A percentile compares a stretch with the other conserved stretches of the same genome.
phyloP scores from a whole-genome alignment of 2,113 vertebrate species.

The Sciurus niger region DNA sequence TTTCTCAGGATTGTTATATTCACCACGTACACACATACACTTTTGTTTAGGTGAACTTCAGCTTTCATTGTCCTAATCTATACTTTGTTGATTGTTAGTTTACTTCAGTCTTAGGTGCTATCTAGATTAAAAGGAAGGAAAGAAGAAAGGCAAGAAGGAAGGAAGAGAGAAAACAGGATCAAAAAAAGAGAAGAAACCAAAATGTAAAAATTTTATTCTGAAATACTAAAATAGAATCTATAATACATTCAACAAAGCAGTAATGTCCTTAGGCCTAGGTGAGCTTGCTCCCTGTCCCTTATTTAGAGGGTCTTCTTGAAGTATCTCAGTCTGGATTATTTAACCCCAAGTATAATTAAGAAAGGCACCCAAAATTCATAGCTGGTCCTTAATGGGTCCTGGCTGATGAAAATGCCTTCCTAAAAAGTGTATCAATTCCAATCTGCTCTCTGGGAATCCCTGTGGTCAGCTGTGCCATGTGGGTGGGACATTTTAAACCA shows the following conservation, averaged over 20 bases:
- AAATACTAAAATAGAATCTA: background rate
- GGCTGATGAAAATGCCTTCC: background rate
- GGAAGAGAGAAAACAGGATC: background rate
- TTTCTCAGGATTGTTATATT: background rate
- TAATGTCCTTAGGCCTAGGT: background rate
- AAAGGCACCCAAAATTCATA: background rate
- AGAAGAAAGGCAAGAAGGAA: background rate
- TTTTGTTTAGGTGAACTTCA: background rate
- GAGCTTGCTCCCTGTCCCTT: rapidly evolving
- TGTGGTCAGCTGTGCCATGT: background rate
- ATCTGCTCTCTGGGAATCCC: background rate
- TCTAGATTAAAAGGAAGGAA: background rate
- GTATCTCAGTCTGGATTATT: background rate
- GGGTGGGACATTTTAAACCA: background rate
- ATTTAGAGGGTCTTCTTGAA: background rate
- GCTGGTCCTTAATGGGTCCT: background rate
- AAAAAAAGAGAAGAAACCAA: background rate
- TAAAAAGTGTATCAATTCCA: background rate
- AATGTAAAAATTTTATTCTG: background rate
- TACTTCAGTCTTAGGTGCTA: background rate
- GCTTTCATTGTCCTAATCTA: background rate
- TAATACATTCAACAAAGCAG: background rate
- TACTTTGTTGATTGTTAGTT: background rate
- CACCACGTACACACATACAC: background rate
- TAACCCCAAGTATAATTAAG: background rate